Evolutionary conservation across 2,888 invertebrate species (phyloP).

Genomic region (Volucella bombylans): DNA sequence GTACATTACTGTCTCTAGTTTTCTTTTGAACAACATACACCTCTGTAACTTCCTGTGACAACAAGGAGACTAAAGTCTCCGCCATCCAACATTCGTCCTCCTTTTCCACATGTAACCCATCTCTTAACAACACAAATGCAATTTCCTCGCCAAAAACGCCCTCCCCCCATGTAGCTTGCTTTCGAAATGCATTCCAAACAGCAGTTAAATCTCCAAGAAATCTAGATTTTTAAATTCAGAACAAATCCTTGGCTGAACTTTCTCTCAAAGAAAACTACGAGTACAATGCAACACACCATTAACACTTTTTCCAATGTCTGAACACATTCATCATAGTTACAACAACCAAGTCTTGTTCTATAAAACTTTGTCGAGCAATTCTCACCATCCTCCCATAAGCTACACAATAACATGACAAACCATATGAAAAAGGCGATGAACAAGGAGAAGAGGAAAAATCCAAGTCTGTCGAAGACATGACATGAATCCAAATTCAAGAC

Average conservation of each 20-base stretch:
- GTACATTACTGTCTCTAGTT: no score
- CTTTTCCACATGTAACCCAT: neutral
- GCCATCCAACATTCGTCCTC: neutral
- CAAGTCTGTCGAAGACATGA: slow-evolving; percentile 14
- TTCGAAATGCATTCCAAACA: neutral
- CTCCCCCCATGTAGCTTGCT: slow-evolving; percentile 3
- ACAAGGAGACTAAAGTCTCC: no score
- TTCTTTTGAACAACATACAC: no score
- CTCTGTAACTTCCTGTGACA: no score
- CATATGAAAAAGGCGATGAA: neutral
- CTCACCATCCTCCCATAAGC: slow-evolving; percentile 16
- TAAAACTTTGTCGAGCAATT: slow-evolving; percentile 4
- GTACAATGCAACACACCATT: slow-evolving; percentile 34
- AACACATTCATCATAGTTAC: slow-evolving; percentile 14
- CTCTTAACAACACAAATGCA: neutral
- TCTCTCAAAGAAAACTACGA: neutral
- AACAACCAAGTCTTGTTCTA: neutral
- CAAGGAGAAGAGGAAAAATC: neutral
- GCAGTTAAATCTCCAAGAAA: neutral
- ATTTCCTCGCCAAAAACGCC: slow-evolving; percentile 5
- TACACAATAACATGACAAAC: neutral
- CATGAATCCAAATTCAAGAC: slow-evolving; percentile 32
- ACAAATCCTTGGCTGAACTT: slow-evolving; percentile 41
- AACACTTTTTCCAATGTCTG: slow-evolving; percentile 38
- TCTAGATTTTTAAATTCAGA: slow-evolving; percentile 39